Evolutionary conservation across 92 coral and sea anemone genomes (phyloP).

Genomic region (Diadumene lineata): DNA sequence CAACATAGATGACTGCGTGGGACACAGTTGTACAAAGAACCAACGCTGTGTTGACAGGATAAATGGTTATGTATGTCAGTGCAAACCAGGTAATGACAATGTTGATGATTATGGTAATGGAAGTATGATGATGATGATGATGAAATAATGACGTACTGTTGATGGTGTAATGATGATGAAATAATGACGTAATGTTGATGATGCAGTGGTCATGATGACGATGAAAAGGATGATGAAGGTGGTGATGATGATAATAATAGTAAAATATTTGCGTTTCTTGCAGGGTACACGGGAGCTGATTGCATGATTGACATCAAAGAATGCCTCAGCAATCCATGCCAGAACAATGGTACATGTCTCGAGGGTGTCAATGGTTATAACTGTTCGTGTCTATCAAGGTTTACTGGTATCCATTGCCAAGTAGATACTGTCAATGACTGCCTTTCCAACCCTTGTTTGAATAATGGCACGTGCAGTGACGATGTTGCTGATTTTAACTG

Average conservation of each 20-base stretch:
- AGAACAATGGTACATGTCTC: conserved; percentile 57
- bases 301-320: conserved; percentile 68
- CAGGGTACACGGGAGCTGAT: conserved; percentile 69
- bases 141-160: not conserved
- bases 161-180: not conserved
- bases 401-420: conserved; percentile 69
- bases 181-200: too few species aligned
- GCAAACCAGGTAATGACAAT: conserved; percentile 44
- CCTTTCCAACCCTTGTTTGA: conserved; percentile 44
- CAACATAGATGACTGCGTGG: conserved; percentile 72
- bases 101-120: not conserved
- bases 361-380: conserved; percentile 52
- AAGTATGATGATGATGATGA: not conserved
- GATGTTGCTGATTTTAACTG: conserved; percentile 64
- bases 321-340: conserved; percentile 60
- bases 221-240: not conserved
- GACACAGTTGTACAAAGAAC: conserved; percentile 46
- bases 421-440: conserved; percentile 61
- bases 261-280: not conserved
- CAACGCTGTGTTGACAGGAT: conserved; percentile 61
- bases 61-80: conserved; percentile 51
- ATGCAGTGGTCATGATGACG: not conserved
- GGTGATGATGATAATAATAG: not conserved
- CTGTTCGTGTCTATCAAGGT: conserved; percentile 63
- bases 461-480: conserved; percentile 66